Evolutionary conservation across 2,113 vertebrate genomes (phyloP).

Genomic region (Dunckerocampus dactyliophorus): DNA sequence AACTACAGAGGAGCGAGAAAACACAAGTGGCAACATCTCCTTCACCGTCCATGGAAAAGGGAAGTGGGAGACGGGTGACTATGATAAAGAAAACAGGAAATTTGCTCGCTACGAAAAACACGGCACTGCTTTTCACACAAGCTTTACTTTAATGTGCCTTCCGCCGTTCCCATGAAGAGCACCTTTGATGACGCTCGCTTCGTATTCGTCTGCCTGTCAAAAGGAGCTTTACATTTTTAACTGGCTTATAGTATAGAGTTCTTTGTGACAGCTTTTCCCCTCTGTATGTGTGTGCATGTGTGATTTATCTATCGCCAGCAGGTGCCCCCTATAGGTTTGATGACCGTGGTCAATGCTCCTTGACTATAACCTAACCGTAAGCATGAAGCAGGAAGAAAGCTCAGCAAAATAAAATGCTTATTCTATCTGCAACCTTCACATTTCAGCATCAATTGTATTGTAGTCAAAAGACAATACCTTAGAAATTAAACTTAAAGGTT

Average conservation of each 20-base stretch:
- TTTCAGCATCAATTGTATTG: no score
- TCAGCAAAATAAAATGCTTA: constrained; percentile 4
- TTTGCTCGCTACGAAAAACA: constrained; percentile 48
- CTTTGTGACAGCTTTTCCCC: constrained; percentile 10
- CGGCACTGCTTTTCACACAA: constrained; percentile 28
- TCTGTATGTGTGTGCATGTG: constrained; percentile 2
- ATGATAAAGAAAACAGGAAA: constrained; percentile 73
- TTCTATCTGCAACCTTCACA: not conserved
- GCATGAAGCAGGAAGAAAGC: constrained; percentile 9
- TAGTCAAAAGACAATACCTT: no score
- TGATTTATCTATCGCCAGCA: constrained; percentile 48
- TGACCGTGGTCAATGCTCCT: constrained; percentile 14
- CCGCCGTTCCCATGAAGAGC: not conserved
- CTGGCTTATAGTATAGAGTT: constrained; percentile 16
- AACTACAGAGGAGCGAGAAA: constrained; percentile 46
- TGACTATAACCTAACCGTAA: constrained; percentile 38
- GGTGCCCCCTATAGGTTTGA: constrained; percentile 26
- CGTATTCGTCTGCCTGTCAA: constrained; percentile 20
- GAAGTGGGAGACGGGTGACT: constrained; percentile 54
- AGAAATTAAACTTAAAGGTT: no score
- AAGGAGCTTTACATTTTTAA: constrained; percentile 47
- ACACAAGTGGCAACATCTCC: constrained; percentile 42
- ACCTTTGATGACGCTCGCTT: constrained; percentile 38
- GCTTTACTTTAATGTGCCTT: constrained; percentile 24
- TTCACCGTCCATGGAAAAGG: constrained; percentile 57